These are phyloP conservation scores for Neodiprion lecontei DNA, from an alignment of 1,140 invertebrate genomes.

Conservation along the genomic window DNA sequence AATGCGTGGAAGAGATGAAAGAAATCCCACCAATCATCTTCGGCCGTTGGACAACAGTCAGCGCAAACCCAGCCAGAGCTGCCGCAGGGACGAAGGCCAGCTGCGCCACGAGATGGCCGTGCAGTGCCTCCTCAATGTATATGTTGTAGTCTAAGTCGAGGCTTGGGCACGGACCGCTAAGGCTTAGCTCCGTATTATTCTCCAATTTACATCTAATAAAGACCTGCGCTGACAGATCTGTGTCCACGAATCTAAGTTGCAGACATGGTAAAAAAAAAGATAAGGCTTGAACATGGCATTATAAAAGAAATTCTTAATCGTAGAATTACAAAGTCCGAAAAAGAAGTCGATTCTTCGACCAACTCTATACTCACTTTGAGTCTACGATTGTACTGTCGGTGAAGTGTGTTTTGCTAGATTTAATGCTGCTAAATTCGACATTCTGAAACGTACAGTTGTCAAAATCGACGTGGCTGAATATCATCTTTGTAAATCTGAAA, in stretches of 20 bases:
- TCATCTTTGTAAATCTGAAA: constrained; percentile 59
- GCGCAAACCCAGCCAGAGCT: constrained; percentile 44
- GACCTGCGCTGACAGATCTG: constrained; percentile 59
- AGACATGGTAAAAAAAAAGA: constrained; percentile 20
- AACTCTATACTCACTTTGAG: constrained; percentile 49
- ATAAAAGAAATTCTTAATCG: constrained; percentile 12
- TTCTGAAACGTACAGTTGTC: constrained; percentile 62
- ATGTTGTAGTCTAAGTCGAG: constrained; percentile 57
- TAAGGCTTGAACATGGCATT: not conserved
- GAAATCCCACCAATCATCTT: constrained; percentile 52
- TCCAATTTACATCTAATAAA: constrained; percentile 58
- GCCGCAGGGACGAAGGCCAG: constrained; percentile 50
- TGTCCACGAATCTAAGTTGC: constrained; percentile 60
- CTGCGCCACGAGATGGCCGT: constrained; percentile 53
- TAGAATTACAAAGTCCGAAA: not conserved
- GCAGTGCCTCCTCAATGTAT: constrained; percentile 53
- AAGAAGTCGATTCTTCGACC: not conserved
- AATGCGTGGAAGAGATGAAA: constrained; percentile 42
- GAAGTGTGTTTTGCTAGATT: constrained; percentile 64
- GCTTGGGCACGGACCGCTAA: constrained; percentile 49
- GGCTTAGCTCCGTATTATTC: constrained; percentile 59
- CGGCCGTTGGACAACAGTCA: constrained; percentile 48
- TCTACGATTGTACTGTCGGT: constrained; percentile 58
- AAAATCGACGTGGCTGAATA: constrained; percentile 64
- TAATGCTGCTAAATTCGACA: constrained; percentile 63